phyloP scores from a whole-genome alignment of 2,888 invertebrate genomes.

The Clanis bilineata region DNA sequence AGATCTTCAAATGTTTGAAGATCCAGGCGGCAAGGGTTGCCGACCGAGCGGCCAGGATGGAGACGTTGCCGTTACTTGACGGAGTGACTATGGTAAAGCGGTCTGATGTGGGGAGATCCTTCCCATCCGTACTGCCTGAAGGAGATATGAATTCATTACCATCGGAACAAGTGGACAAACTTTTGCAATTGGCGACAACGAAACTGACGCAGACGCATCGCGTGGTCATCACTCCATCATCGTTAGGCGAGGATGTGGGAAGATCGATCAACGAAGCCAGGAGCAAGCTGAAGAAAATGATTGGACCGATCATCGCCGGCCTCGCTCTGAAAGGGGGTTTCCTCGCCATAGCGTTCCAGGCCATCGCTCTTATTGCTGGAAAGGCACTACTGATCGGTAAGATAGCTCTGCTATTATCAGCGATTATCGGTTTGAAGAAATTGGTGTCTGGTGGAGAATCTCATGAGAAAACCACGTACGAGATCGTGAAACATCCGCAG shows the following conservation, averaged over 20 bases:
- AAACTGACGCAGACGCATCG: slow-evolving; percentile 84
- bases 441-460: slow-evolving; percentile 85
- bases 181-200: slow-evolving; percentile 79
- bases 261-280: slow-evolving; percentile 79
- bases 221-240: slow-evolving; percentile 75
- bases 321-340: slow-evolving; percentile 88
- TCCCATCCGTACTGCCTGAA: slow-evolving; percentile 78
- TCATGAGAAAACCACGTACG: slow-evolving; percentile 91
- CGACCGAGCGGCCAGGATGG: slow-evolving; percentile 84
- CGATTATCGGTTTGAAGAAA: slow-evolving; percentile 91
- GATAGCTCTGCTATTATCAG: slow-evolving; percentile 90
- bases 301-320: slow-evolving; percentile 86
- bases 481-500: slow-evolving; percentile 93
- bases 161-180: slow-evolving; percentile 82
- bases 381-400: slow-evolving; percentile 92
- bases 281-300: slow-evolving; percentile 84
- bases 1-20: slow-evolving; percentile 87
- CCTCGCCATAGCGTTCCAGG: slow-evolving; percentile 88
- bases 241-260: slow-evolving; percentile 68
- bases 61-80: slow-evolving; percentile 83
- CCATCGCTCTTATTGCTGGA: slow-evolving; percentile 89
- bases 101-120: slow-evolving; percentile 66
- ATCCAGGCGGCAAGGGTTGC: slow-evolving; percentile 85
- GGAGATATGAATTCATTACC: slow-evolving; percentile 83
- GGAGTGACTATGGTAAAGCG: slow-evolving; percentile 83